Evolutionary conservation across 1,140 invertebrate species (phyloP), one percentile per base, ranked within the genome.

Genomic region (Andrena cerasifolii): DNA sequence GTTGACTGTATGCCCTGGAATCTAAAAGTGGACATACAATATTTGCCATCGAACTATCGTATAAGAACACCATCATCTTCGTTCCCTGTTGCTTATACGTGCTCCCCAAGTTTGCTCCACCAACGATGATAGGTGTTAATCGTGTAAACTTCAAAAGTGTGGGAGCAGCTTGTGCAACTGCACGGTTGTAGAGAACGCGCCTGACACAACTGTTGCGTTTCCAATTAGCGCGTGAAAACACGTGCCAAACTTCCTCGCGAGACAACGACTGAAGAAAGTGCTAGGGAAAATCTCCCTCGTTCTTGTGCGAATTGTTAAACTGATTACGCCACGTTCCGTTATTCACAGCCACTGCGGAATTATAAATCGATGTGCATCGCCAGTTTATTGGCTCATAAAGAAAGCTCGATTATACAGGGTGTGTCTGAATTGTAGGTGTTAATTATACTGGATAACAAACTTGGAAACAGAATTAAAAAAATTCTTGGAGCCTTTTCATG

Each of bases 181-280:
- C n/a, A 3, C 16, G 10, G 16, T 54, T 21, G 28, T 36, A 56
- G 7, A 3, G 24, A 33, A 3, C 8, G 28, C n/a, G 8, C 14
- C 26, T 61, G 31, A n/a, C 18, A 12, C 16, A 47, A 16, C 28
- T 21, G 21, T 51, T 45, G 51, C 66, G 16, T 10, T 16, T 40
- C 3, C 47, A 72, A 72, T 72, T 72, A 72, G 5, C 56, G 36
- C 53, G 70, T 26, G 70, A 40, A 72, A 62, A 51, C 43, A 26
- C 21, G 12, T 31, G 56, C 10, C 36, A 8, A 26, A 49, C 14
- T 62, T 51, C 45, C 45, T 26, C 21, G 43, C 14, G 31, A 21
- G 36, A 72, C 59, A 61, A 7, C n/a, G 1, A 21, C 1, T 14
- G 28, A 61, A 49, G 70, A 72, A 49, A 62, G 43, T 21, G 31